A percentile compares a stretch with the other conserved stretches of the same genome.
These are phyloP conservation scores for Mythimna ferrago DNA, from an alignment of 2,888 invertebrate species.

Conservation along the genomic window DNA sequence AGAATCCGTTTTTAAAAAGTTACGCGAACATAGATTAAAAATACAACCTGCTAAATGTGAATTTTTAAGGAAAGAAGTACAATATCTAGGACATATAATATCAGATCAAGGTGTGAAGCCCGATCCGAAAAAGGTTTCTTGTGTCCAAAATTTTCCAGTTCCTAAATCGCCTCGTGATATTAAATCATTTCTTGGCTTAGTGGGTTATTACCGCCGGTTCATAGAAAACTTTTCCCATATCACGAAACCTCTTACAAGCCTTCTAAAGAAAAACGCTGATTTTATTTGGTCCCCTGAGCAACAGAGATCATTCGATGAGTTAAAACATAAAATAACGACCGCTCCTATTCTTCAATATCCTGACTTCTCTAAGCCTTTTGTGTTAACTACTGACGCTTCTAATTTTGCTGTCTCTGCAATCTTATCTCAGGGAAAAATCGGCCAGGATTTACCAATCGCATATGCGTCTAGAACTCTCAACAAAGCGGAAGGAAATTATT, in stretches of 20 bases:
- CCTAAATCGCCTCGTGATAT: background rate
- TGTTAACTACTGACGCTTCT: slow-evolving; percentile 11
- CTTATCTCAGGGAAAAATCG: background rate
- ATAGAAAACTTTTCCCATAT: background rate
- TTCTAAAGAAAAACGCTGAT: background rate
- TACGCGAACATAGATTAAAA: slow-evolving; percentile 12
- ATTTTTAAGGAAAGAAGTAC: slow-evolving; percentile 4
- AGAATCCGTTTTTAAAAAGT: background rate
- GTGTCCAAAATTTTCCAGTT: background rate
- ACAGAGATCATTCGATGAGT: background rate
- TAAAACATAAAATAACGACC: background rate
- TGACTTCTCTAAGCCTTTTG: slow-evolving; percentile 5
- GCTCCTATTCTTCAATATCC: slow-evolving; percentile 7
- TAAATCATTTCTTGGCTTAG: background rate
- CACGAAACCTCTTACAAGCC: background rate
- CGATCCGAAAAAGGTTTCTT: background rate
- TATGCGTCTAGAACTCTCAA: background rate
- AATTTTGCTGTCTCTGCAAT: slow-evolving; percentile 17
- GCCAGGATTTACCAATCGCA: background rate
- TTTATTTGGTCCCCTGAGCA: background rate
- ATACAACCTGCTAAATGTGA: slow-evolving; percentile 13
- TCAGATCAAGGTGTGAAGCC: too few species aligned
- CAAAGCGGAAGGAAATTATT: background rate
- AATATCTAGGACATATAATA: background rate
- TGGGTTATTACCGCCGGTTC: background rate